These are phyloP conservation scores for Perithous albicinctus DNA, from an alignment of 2,888 invertebrate genomes.

Conservation along the genomic window DNA sequence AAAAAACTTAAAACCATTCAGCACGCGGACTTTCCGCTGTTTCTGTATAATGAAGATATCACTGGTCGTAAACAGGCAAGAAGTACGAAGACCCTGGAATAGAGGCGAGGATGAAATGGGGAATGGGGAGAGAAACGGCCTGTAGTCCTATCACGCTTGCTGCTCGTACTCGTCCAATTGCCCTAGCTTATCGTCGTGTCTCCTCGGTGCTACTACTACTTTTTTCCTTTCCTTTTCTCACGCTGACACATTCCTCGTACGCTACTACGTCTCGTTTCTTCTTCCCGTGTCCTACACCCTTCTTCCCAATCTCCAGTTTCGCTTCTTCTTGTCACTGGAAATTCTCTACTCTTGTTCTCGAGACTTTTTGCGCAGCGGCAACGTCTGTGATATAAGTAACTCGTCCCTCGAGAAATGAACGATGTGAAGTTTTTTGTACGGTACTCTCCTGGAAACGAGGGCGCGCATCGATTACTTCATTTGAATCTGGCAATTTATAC, in stretches of 20 bases:
- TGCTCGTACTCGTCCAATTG: conserved; percentile 50
- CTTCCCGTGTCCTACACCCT: conserved; percentile 18
- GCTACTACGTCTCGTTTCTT: conserved; percentile 38
- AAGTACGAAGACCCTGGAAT: conserved; percentile 11
- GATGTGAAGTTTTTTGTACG: not conserved
- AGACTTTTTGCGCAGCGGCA: conserved; percentile 11
- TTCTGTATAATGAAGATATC: conserved; percentile 28
- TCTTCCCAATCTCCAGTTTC: conserved; percentile 38
- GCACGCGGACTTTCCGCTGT: not conserved
- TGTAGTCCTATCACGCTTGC: conserved; percentile 37
- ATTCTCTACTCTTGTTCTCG: not conserved
- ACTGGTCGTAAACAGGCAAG: conserved; percentile 27
- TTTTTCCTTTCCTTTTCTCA: conserved; percentile 43
- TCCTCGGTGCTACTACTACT: conserved; percentile 20
- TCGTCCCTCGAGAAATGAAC: conserved; percentile 1
- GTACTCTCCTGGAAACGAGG: not conserved
- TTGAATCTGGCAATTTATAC: conserved; percentile 8
- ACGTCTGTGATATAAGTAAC: conserved; percentile 29
- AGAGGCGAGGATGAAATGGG: conserved; percentile 6
- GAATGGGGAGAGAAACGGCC: conserved; percentile 41
- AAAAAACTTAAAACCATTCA: conserved; percentile 11
- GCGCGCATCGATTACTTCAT: conserved; percentile 18
- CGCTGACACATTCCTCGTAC: conserved; percentile 24
- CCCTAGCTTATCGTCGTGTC: conserved; percentile 51
- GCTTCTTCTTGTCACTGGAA: conserved; percentile 7